Base-by-base conservation (phyloP, 2,797 vertebrate genomes). In the Sternotherus odoratus region DNA sequence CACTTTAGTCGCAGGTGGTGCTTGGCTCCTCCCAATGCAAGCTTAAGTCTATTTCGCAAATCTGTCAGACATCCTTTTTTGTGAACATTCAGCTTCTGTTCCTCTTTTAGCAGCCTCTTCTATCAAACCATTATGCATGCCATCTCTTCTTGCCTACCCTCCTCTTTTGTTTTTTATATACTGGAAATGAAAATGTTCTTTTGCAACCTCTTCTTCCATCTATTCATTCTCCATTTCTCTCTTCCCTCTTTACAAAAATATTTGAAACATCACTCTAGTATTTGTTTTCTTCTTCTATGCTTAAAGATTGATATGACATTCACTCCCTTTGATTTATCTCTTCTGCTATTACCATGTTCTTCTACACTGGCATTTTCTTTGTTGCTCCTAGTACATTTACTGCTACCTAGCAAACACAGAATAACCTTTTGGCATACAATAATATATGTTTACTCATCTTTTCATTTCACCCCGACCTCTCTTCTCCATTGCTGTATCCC, bases 81-180 rank as follows among this genome's bases (percentile, higher is more conserved):
- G 63, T 74, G 48, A 92, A 56, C 30, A 75, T 26, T 30, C 30
- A 87, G 81, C 6, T 92, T 84, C 66, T 79, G 49, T 56, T 86
- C 69, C 75, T 60, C 79, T 88, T 86, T 75, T 33, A 92, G 74
- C 33, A 79, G 33, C 30, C 39, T 78, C 82, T 90, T 69, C 17
- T 36, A 9, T 36, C 86, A 90, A 91, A 75, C 2, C 19, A 74
- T 3, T 77, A 12, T 79, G 86, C 23, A 57, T 79, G 78, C 66
- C 17, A 46, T 28, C 43, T 94, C 54, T 83, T 69, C 46, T 85
- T 85, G 95, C 74, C n/a, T 86, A 46, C 10, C n/a, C 6, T 48
- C 63, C 75, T 13, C 21, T 86, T 89, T 80, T 54, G 24, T 77
- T 77, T 92, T 86, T 88, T 57, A 88, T 91, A 85, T 56, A n/a